Conservation (phyloP, 2,888 invertebrate genomes). For the Lepidocyrtinus sp. region DNA sequence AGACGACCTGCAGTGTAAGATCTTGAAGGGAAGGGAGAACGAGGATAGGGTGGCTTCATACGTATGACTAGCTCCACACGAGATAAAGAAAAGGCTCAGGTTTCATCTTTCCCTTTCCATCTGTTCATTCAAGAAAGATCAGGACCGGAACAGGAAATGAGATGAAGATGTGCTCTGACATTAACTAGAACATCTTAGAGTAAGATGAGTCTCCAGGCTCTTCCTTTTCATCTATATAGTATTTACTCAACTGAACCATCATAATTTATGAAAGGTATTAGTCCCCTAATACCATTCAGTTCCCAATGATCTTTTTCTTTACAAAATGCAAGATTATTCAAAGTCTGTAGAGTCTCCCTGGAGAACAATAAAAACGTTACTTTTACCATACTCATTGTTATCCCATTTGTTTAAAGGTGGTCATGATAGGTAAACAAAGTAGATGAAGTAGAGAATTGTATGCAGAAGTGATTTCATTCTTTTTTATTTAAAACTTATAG, state of each 20-base stretch:
- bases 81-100: neutral
- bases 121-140: slow-evolving; percentile 3
- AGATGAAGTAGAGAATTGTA: neutral
- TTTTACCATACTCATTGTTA: neutral
- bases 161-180: slow-evolving; percentile 51
- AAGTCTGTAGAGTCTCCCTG: too few species aligned
- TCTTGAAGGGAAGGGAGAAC: neutral
- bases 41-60: neutral
- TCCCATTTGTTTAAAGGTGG: neutral
- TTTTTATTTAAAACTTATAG: neutral
- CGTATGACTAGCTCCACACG: neutral
- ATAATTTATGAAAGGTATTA: neutral
- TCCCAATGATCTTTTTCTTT: slow-evolving; percentile 16
- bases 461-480: neutral
- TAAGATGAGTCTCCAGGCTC: slow-evolving; percentile 4
- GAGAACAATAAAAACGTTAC: slow-evolving; percentile 26
- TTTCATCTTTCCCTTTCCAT: neutral
- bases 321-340: neutral
- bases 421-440: neutral
- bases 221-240: slow-evolving; percentile 32
- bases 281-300: neutral
- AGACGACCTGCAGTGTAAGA: neutral
- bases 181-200: neutral
- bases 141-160: slow-evolving; percentile 56
- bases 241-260: neutral